Base-by-base conservation (phyloP, 1,140 invertebrate genomes). In the Apis florea region DNA sequence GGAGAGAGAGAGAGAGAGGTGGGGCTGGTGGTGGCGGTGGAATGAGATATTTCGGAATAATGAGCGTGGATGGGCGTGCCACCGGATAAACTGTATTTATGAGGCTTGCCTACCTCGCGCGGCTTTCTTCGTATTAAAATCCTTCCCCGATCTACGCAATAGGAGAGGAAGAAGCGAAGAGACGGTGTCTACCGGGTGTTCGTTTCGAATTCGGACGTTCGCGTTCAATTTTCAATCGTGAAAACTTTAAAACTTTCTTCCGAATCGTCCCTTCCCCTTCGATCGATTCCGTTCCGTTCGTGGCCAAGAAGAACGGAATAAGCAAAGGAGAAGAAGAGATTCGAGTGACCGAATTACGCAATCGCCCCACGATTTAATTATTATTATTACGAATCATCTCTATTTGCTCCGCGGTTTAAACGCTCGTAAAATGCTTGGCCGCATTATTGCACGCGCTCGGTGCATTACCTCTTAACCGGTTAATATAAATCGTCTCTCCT, bases 1-100 rank as follows among this genome's bases (percentile, higher is more conserved):
- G 6, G 31, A 40, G 5, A 40, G 31, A 40, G 31, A 31, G 1
- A 40, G 31, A 40, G 31, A 40, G 31, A 40, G 31, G 31, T 40
- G 59, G 86, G 83, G 85, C 79, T 63, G 73, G 78, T 78, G 81
- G 82, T 75, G 85, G 80, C 81, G 83, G 61, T 89, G 84, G 89
- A 92, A 91, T 91, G 91, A 93, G 90, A 94, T 94, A 93, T 93
- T 93, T 92, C 88, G 90, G 91, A 92, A 93, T 94, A 94, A 94
- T 93, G 92, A 93, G 91, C 90, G 90, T 88, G 89, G 89, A 93
- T 92, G 92, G 92, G 90, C 89, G 92, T 90, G 92, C 89, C 88
- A 88, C 90, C 91, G 91, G 91, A 93, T 94, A 93, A 93, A 94
- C 89, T 92, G 90, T 93, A 93, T 93, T 93, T 93, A 93, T 86